Conservation (phyloP, 2,113 vertebrate genomes). For the Aldabrachelys gigantea region DNA sequence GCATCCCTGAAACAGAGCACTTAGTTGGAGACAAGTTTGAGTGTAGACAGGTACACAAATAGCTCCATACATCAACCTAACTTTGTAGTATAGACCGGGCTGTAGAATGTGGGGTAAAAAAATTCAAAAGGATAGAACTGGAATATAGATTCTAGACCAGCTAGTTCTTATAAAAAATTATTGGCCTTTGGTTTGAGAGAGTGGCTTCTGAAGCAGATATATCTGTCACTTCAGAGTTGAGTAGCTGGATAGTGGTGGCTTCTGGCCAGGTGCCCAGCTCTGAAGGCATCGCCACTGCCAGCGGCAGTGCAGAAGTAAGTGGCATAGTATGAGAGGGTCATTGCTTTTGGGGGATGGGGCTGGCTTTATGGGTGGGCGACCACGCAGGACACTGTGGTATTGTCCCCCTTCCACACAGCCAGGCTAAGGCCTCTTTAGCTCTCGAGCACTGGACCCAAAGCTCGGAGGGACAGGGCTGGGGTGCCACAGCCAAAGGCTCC, state of each 20-base stretch:
- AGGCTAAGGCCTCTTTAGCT: neutral
- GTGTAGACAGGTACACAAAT: neutral
- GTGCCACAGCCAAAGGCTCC: neutral
- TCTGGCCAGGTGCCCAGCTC: no score
- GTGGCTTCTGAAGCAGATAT: neutral
- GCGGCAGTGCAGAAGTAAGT: neutral
- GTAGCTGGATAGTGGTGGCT: no score
- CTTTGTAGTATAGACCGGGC: neutral
- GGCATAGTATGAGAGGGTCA: neutral
- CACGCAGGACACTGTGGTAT: neutral
- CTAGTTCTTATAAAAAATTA: neutral
- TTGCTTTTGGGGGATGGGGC: neutral
- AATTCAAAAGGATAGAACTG: neutral
- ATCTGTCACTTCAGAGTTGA: neutral
- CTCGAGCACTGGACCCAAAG: neutral
- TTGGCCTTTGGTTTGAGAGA: neutral
- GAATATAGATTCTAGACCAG: neutral
- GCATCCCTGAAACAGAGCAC: neutral
- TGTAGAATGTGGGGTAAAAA: neutral
- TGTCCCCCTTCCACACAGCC: neutral
- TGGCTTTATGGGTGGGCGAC: no score
- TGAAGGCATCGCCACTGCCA: no score
- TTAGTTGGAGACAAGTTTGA: neutral
- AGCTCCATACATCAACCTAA: neutral
- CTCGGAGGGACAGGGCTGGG: neutral